phyloP scores from a whole-genome alignment of 2,888 invertebrate species.

The Tenthredo notha region DNA sequence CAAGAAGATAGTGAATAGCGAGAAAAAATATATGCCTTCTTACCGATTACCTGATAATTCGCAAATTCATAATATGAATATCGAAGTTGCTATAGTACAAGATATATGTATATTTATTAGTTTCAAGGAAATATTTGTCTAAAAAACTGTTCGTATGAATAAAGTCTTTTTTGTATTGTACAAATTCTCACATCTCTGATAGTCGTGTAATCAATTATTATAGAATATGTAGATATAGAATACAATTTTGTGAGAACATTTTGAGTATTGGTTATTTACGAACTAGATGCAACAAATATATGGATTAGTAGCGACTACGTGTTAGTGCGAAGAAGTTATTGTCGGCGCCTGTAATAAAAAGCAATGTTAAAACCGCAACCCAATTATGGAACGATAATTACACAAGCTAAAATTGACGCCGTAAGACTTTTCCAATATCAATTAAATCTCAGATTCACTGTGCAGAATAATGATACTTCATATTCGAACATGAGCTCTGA shows the following conservation, averaged over 20 bases:
- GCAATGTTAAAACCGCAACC: constrained; percentile 74
- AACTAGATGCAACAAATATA: constrained; percentile 72
- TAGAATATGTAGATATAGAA: constrained; percentile 61
- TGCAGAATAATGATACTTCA: background rate
- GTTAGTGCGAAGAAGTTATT: constrained; percentile 78
- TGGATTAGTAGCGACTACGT: constrained; percentile 61
- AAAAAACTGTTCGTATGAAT: background rate
- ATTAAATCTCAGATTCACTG: background rate
- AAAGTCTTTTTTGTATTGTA: constrained; percentile 30
- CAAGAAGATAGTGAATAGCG: background rate
- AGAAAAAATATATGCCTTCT: background rate
- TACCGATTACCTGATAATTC: background rate
- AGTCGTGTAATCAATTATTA: constrained; percentile 55
- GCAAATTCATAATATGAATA: background rate
- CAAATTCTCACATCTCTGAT: constrained; percentile 49
- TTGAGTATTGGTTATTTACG: constrained; percentile 61
- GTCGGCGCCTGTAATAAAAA: constrained; percentile 79
- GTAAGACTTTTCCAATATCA: background rate
- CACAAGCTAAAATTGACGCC: constrained; percentile 46
- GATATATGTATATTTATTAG: background rate
- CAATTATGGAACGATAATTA: constrained; percentile 53
- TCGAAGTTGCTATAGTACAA: background rate
- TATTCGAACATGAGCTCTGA: background rate
- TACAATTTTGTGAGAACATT: constrained; percentile 62
- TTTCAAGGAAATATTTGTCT: background rate